A percentile compares a stretch with the other conserved stretches of the same genome.
phyloP scores from a whole-genome alignment of 2,113 vertebrate genomes.

The Sclerurus mexicanus region DNA sequence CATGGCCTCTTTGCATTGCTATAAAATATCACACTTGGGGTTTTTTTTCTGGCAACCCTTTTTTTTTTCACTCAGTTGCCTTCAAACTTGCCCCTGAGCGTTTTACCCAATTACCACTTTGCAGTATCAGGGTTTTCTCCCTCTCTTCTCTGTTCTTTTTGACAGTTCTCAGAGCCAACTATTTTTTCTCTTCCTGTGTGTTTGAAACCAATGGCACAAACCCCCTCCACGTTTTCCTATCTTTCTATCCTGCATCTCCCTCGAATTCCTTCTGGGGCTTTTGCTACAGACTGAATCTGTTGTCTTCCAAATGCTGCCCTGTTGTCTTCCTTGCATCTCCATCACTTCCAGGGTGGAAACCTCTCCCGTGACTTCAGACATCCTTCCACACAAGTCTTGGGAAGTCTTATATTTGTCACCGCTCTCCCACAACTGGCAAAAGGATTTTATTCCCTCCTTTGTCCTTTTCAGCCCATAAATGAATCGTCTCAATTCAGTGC shows the following conservation, averaged over 20 bases:
- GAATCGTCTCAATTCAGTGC: background rate
- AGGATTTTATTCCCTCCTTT: background rate
- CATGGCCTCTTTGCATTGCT: background rate
- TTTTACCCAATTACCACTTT: background rate
- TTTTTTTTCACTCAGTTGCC: background rate
- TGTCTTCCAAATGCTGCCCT: background rate
- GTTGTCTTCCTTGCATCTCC: background rate
- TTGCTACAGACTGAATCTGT: background rate
- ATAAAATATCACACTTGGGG: background rate
- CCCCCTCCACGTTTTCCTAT: background rate
- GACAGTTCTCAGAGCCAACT: background rate
- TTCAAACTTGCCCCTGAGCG: background rate
- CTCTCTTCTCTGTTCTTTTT: background rate
- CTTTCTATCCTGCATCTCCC: background rate
- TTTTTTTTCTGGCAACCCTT: background rate
- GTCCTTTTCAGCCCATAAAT: background rate
- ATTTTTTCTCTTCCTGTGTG: background rate
- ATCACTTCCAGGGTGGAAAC: background rate
- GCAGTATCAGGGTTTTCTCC: background rate
- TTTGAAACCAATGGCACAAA: background rate
- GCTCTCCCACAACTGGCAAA: background rate
- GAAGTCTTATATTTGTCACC: background rate
- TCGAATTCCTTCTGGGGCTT: fast-evolving
- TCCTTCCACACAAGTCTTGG: background rate
- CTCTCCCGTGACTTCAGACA: background rate